A percentile compares a stretch with the other conserved stretches of the same genome.
These are phyloP conservation scores for Meiosimyza platycephala DNA, from an alignment of 2,888 invertebrate species.

Conservation along the genomic window DNA sequence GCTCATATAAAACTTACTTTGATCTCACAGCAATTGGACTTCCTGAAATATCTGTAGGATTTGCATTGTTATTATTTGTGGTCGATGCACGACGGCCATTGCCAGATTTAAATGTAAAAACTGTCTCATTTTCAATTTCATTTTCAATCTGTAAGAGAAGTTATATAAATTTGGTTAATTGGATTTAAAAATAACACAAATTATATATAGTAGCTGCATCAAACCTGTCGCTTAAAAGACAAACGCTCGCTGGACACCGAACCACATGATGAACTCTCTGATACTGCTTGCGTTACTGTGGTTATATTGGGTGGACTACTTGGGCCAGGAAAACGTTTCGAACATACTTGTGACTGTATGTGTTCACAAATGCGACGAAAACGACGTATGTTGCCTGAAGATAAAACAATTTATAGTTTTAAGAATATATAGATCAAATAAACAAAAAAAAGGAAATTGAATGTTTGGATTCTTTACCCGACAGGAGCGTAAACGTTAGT, in stretches of 20 bases:
- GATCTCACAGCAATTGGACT: slow-evolving; percentile 67
- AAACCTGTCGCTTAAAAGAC: slow-evolving; percentile 66
- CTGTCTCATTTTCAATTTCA: slow-evolving; percentile 65
- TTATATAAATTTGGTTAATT: not conserved
- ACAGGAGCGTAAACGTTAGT: slow-evolving; percentile 92
- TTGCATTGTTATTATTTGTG: slow-evolving; percentile 66
- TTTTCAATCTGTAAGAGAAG: slow-evolving; percentile 62
- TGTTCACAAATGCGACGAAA: slow-evolving; percentile 97
- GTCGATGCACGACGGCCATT: slow-evolving; percentile 66
- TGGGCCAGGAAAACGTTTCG: slow-evolving; percentile 68
- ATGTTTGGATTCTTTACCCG: slow-evolving; percentile 73
- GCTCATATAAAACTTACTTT: slow-evolving; percentile 56
- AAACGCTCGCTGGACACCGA: slow-evolving; percentile 67
- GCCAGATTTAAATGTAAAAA: slow-evolving; percentile 66
- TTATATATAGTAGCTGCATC: not conserved
- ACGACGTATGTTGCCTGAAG: slow-evolving; percentile 90
- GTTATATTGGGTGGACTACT: slow-evolving; percentile 66
- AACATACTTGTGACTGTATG: slow-evolving; percentile 86
- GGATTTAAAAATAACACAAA: not conserved
- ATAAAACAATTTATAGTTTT: not conserved
- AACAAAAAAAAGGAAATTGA: not conserved
- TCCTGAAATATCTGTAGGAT: slow-evolving; percentile 62
- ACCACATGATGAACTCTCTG: slow-evolving; percentile 68
- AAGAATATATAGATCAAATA: too few species aligned
- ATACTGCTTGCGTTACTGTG: slow-evolving; percentile 67